These are phyloP conservation scores for Ophioninae sp. DNA, from an alignment of 2,888 invertebrate genomes.

Conservation along the genomic window DNA sequence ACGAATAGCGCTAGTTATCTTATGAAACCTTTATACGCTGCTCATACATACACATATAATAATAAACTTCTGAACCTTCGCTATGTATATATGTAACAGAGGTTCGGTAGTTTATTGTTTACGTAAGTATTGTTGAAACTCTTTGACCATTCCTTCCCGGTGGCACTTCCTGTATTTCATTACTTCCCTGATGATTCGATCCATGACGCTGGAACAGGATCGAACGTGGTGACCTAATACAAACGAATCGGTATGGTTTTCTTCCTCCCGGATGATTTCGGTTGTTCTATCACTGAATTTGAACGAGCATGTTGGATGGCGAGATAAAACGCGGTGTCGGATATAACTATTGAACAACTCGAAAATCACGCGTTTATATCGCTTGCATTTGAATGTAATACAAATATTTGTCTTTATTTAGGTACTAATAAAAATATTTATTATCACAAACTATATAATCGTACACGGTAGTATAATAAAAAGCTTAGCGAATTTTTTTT, in stretches of 20 bases:
- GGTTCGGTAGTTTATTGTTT: no score
- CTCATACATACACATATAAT: no score
- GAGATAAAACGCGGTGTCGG: neutral
- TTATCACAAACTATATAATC: constrained; percentile 80
- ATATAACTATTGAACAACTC: no score
- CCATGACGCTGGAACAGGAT: no score
- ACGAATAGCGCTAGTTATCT: no score
- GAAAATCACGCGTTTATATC: no score
- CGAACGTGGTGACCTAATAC: no score
- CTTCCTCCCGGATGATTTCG: neutral
- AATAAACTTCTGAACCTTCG: no score
- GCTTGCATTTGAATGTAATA: neutral
- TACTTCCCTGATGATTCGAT: constrained; percentile 93
- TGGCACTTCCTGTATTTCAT: constrained; percentile 93
- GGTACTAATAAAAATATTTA: constrained; percentile 76
- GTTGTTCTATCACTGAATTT: constrained; percentile 32
- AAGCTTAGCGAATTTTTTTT: constrained; percentile 69
- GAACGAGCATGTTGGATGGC: constrained; percentile 45
- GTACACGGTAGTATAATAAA: constrained; percentile 75
- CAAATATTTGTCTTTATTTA: neutral
- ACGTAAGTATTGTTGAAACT: no score
- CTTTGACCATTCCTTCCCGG: constrained; percentile 93
- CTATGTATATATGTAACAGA: no score
- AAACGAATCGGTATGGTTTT: no score
- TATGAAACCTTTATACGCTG: no score